Conservation (phyloP, 2,888 invertebrate genomes). For the Pollenia griseotomentosa region DNA sequence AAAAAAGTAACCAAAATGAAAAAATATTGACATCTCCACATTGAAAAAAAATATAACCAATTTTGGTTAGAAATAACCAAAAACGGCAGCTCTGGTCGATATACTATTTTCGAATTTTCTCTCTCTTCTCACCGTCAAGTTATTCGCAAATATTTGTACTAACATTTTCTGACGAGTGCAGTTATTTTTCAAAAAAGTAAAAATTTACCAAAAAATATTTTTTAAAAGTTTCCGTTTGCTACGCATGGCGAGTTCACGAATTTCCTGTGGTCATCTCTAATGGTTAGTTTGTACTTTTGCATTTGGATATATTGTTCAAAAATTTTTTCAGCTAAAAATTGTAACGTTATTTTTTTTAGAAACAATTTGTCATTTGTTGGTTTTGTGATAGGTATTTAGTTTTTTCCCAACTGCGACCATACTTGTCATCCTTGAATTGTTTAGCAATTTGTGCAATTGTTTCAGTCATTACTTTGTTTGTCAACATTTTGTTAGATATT, state of each 20-base stretch:
- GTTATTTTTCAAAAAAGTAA: not conserved
- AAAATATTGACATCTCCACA: too few relatives aligned
- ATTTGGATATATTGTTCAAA: constrained; percentile 12
- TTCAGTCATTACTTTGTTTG: constrained; percentile 63
- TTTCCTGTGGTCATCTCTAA: constrained; percentile 69
- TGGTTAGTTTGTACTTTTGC: constrained; percentile 53
- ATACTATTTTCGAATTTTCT: too few relatives aligned
- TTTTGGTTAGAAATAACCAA: too few relatives aligned
- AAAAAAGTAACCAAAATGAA: too few relatives aligned
- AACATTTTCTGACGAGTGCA: constrained; percentile 10
- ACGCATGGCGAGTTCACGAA: constrained; percentile 61
- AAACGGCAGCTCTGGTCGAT: too few relatives aligned
- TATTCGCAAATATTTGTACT: not conserved
- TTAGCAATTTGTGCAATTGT: constrained; percentile 58
- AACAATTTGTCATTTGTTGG: constrained; percentile 43
- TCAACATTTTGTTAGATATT: constrained; percentile 36
- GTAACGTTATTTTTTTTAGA: not conserved
- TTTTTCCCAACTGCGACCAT: constrained; percentile 24
- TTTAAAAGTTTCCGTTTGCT: constrained; percentile 58
- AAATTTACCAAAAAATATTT: constrained; percentile 25
- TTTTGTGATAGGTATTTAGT: constrained; percentile 6
- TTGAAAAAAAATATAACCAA: too few relatives aligned
- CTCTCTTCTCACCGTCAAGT: too few relatives aligned
- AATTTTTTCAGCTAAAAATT: constrained; percentile 28
- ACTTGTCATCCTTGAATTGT: constrained; percentile 66